A percentile compares a stretch with the other conserved stretches of the same genome.
Evolutionary conservation across 2,797 vertebrate genomes (phyloP).

Genomic region (Coluber constrictor): DNA sequence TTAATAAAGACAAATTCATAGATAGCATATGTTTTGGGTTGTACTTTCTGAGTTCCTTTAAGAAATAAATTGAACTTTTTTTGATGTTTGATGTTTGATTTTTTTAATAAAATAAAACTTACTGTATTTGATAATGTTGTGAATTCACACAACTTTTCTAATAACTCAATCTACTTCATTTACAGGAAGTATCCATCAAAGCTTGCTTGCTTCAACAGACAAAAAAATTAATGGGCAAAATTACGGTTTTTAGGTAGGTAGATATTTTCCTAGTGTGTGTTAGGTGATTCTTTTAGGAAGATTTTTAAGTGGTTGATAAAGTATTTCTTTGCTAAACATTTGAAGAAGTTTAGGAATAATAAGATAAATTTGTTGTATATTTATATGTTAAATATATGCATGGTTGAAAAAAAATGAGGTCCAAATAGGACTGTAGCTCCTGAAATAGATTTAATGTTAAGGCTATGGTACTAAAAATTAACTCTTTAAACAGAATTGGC

Average conservation of each 20-base stretch:
- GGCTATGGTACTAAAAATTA: background rate
- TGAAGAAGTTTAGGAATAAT: background rate
- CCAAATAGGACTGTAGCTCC: background rate
- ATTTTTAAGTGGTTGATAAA: slow-evolving; percentile 8
- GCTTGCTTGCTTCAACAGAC: slow-evolving; percentile 55
- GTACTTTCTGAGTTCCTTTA: background rate
- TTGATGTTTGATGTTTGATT: background rate
- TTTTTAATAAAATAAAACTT: slow-evolving; percentile 18
- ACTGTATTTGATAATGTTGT: slow-evolving; percentile 9
- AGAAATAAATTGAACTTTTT: background rate
- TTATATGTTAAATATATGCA: background rate
- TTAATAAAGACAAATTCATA: background rate
- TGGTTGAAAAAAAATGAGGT: background rate
- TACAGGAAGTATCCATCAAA: slow-evolving; percentile 53
- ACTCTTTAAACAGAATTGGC: background rate
- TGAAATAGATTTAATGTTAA: background rate
- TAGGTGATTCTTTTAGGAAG: slow-evolving; percentile 27
- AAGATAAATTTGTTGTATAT: background rate
- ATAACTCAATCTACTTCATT: slow-evolving; percentile 54
- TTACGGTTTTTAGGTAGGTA: slow-evolving; percentile 56
- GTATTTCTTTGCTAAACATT: background rate
- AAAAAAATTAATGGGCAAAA: slow-evolving; percentile 65
- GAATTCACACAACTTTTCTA: slow-evolving; percentile 29
- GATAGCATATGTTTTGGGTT: background rate
- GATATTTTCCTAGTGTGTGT: slow-evolving; percentile 43